Conservation (phyloP, 1,140 invertebrate genomes). For the Scylla paramamosain region DNA sequence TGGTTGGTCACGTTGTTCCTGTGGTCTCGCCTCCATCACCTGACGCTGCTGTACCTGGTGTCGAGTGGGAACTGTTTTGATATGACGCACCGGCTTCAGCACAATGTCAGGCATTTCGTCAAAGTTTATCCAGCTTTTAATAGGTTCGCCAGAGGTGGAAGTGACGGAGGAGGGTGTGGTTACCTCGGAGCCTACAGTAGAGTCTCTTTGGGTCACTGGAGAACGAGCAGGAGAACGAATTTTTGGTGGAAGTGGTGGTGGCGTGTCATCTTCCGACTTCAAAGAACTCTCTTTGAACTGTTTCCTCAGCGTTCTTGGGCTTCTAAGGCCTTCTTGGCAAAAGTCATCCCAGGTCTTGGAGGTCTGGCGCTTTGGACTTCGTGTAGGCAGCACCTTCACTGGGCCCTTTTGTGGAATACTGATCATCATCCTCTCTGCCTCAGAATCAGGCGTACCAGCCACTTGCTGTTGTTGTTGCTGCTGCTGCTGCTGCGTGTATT, state of each 20-base stretch:
- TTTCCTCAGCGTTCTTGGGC: conserved; percentile 79
- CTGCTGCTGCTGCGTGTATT: conserved; percentile 81
- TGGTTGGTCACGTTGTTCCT: not conserved
- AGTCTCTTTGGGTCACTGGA: conserved; percentile 5
- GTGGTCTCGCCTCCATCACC: not conserved
- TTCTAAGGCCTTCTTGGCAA: conserved; percentile 83
- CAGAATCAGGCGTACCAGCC: conserved; percentile 77
- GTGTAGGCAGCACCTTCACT: conserved; percentile 78
- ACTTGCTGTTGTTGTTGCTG: conserved; percentile 62
- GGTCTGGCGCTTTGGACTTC: conserved; percentile 79
- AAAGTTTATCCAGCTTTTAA: conserved; percentile 89
- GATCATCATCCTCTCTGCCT: conserved; percentile 79
- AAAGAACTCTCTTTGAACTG: conserved; percentile 77
- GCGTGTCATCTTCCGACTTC: conserved; percentile 67
- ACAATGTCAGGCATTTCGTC: conserved; percentile 88
- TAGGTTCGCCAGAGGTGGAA: not conserved
- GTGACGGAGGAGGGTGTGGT: conserved; percentile 70
- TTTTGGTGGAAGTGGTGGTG: conserved; percentile 70
- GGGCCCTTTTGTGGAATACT: conserved; percentile 77
- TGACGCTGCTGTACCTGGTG: conserved; percentile 52
- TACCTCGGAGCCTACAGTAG: conserved; percentile 79
- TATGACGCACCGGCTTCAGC: conserved; percentile 77
- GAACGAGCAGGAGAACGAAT: conserved; percentile 74
- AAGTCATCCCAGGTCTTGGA: conserved; percentile 85
- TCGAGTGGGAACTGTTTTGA: conserved; percentile 74